These are phyloP conservation scores for Cephus rjabovi DNA, from an alignment of 2,888 invertebrate species.

Conservation along the genomic window DNA sequence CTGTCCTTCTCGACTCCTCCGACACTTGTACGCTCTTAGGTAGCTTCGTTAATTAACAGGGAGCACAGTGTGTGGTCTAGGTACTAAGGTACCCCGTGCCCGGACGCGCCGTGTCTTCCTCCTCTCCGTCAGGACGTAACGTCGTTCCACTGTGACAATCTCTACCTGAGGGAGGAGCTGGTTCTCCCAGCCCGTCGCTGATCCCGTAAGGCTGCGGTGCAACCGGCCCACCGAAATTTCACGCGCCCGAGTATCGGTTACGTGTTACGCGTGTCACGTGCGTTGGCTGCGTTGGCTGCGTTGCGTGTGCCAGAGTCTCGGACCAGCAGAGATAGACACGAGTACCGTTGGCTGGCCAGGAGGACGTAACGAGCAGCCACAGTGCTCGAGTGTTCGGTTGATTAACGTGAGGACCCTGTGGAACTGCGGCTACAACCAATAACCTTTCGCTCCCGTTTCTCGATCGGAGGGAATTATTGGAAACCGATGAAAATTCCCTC, in stretches of 20 bases:
- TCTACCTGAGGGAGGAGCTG: not conserved
- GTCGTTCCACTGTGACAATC: not conserved
- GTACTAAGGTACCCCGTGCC: not conserved
- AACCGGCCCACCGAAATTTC: not conserved
- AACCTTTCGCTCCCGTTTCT: constrained; percentile 17
- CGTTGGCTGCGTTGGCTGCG: too few species aligned
- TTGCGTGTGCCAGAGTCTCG: not conserved
- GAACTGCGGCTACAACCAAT: not conserved
- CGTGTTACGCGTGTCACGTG: not conserved
- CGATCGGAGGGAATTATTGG: constrained; percentile 24
- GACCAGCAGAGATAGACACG: not conserved
- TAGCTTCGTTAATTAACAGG: constrained; percentile 56
- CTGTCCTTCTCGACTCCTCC: constrained; percentile 25
- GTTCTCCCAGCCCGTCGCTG: too few species aligned
- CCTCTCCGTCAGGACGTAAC: not conserved
- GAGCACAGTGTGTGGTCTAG: constrained; percentile 52
- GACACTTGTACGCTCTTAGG: not conserved
- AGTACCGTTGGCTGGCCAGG: not conserved
- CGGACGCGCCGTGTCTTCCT: not conserved
- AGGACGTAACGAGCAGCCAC: too few species aligned
- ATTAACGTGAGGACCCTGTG: not conserved
- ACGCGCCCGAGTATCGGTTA: not conserved
- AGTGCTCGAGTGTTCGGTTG: not conserved
- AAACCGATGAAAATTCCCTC: constrained; percentile 27
- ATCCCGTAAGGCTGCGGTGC: not conserved